phyloP scores from a whole-genome alignment of 2,113 vertebrate genomes.

The Alligator sinensis region DNA sequence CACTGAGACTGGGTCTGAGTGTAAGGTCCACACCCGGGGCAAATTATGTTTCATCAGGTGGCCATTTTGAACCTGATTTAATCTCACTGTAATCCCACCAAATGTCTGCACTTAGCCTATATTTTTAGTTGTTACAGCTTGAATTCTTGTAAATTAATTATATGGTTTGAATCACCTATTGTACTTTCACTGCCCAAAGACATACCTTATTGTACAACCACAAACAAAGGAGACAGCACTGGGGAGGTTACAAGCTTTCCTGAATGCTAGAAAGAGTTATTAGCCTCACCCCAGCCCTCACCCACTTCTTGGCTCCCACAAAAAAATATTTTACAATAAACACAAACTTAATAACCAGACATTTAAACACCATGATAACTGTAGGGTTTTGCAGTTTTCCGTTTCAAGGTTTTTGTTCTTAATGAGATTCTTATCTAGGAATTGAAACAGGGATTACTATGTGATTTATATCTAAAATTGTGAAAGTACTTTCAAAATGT shows the following conservation, averaged over 20 bases:
- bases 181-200: constrained; percentile 15
- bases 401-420: not conserved
- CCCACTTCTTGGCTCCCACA: not conserved
- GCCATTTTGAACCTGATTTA: too few species aligned
- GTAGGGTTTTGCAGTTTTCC: not conserved
- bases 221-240: not conserved
- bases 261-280: constrained; percentile 5
- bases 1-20: too few species aligned
- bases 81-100: too few species aligned
- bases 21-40: too few species aligned
- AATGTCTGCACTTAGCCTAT: too few species aligned
- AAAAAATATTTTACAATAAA: not conserved
- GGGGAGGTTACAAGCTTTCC: not conserved
- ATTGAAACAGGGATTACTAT: not conserved
- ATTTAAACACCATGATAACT: not conserved
- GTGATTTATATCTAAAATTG: not conserved
- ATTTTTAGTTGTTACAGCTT: constrained; percentile 1
- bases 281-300: not conserved
- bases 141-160: constrained; percentile 41
- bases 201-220: not conserved
- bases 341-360: not conserved
- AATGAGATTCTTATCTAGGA: not conserved
- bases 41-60: too few species aligned
- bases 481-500: not conserved
- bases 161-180: not conserved